Percentiles rank a stretch among this genome's conserved stretches.
Conservation (phyloP, 2,113 vertebrate genomes). For the Protobothrops mucrosquamatus region DNA sequence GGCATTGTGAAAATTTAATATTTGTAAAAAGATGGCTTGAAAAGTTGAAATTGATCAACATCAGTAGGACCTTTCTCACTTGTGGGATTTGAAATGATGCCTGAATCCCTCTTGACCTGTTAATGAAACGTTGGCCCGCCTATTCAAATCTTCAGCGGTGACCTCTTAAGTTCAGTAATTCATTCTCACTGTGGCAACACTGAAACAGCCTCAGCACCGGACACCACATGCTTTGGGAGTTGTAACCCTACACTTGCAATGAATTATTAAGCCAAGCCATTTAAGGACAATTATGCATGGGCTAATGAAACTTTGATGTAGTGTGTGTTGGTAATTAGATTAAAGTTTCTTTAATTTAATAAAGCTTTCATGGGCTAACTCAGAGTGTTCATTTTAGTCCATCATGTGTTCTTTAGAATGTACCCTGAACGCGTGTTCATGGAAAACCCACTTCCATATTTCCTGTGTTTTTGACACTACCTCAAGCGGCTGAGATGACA, state of each 20-base stretch:
- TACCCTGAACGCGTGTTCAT: conserved; percentile 60
- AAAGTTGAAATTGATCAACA: neutral
- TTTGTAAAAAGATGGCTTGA: conserved; percentile 19
- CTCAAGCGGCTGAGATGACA: neutral
- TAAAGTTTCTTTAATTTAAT: conserved; percentile 67
- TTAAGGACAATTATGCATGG: conserved; percentile 60
- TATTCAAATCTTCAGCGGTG: conserved; percentile 41
- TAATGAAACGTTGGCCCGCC: conserved; percentile 52
- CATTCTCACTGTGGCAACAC: conserved; percentile 35
- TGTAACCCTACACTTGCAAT: conserved; percentile 69
- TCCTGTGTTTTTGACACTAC: conserved; percentile 56
- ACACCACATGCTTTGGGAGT: conserved; percentile 53
- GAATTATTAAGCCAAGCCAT: conserved; percentile 71
- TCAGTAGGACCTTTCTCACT: neutral
- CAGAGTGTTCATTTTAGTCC: conserved; percentile 53
- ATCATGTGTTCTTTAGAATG: conserved; percentile 67
- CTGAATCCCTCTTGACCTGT: conserved; percentile 54
- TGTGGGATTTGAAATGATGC: conserved; percentile 32
- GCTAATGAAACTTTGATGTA: conserved; percentile 67
- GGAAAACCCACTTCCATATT: conserved; percentile 51
- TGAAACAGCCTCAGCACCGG: conserved; percentile 38
- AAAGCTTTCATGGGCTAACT: conserved; percentile 64
- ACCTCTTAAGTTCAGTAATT: conserved; percentile 54
- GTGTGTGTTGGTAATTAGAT: conserved; percentile 67
- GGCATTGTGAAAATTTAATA: neutral